A percentile compares a stretch with the other conserved stretches of the same genome.
Conservation (phyloP, 30 jellyfish, hydroid and myxozoan species). For the Turritopsis dohrnii region DNA sequence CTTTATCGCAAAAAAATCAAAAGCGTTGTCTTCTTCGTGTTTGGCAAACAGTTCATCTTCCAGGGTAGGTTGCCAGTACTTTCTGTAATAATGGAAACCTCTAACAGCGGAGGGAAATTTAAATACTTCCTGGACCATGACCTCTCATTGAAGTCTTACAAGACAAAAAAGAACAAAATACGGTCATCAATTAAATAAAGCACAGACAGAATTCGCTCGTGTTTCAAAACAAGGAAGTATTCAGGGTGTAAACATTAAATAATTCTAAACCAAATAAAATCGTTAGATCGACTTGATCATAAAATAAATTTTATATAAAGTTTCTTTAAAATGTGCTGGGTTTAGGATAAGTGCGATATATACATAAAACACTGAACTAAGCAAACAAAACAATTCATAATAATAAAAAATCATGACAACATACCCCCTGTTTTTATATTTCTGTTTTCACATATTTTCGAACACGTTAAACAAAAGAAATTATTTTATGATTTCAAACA, state of each 20-base stretch:
- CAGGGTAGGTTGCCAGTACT: slow-evolving; percentile 22
- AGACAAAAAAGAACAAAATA: not conserved
- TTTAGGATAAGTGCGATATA: not conserved
- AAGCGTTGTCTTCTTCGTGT: slow-evolving; percentile 24
- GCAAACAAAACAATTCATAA: not conserved
- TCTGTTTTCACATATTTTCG: not conserved
- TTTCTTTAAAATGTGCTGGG: not conserved
- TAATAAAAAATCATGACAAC: not conserved
- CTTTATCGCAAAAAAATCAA: slow-evolving; percentile 25
- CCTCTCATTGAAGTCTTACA: not conserved
- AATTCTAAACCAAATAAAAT: not conserved
- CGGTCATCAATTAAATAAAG: not conserved
- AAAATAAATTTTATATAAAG: not conserved
- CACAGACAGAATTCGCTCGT: not conserved
- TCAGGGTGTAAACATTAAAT: not conserved
- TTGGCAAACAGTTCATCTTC: slow-evolving; percentile 22
- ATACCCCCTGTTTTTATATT: not conserved
- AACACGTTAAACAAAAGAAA: not conserved
- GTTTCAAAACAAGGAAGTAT: not conserved
- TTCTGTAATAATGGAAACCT: slow-evolving; percentile 6
- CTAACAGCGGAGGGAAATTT: slow-evolving; percentile 23
- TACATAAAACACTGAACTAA: not conserved
- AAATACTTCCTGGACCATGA: slow-evolving; percentile 13
- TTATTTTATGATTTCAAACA: not conserved
- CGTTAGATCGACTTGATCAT: not conserved